phyloP scores from a whole-genome alignment of 1,140 invertebrate genomes.

The Nilaparvata lugens region DNA sequence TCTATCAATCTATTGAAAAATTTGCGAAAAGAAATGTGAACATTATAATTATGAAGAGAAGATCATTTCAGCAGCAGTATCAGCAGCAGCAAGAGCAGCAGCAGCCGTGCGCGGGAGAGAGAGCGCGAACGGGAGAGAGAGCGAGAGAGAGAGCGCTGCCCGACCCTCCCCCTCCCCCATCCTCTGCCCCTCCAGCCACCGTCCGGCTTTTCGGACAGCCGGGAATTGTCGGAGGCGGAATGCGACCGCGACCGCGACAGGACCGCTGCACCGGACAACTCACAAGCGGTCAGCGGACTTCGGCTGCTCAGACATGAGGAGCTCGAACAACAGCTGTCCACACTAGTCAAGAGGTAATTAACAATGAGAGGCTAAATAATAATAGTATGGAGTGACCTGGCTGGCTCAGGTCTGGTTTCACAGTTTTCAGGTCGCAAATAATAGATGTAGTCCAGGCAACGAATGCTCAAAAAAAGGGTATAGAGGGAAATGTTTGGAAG shows the following conservation, averaged over 20 bases:
- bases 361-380: background rate
- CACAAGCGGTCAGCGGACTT: slow-evolving; percentile 2
- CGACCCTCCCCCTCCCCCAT: too few relatives aligned
- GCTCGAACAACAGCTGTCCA: slow-evolving; percentile 21
- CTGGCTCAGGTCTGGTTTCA: too few relatives aligned
- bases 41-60: too few relatives aligned
- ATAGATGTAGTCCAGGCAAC: too few relatives aligned
- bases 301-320: slow-evolving; percentile 19
- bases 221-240: slow-evolving; percentile 24
- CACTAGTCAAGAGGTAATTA: slow-evolving; percentile 23
- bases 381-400: background rate
- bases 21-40: too few relatives aligned
- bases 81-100: too few relatives aligned
- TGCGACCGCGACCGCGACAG: slow-evolving; percentile 16
- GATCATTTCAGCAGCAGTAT: too few relatives aligned
- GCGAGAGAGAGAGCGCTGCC: too few relatives aligned
- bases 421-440: too few relatives aligned
- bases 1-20: too few relatives aligned
- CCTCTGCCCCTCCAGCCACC: slow-evolving; percentile 25
- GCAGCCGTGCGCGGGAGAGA: background rate
- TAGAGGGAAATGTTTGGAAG: too few relatives aligned
- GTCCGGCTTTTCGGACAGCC: slow-evolving; percentile 25
- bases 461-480: too few relatives aligned
- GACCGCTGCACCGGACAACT: background rate
- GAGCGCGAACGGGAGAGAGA: background rate